Evolutionary conservation across 1,140 invertebrate species (phyloP), one percentile per base, ranked within the genome.

Genomic region (Centruroides sculpturatus): DNA sequence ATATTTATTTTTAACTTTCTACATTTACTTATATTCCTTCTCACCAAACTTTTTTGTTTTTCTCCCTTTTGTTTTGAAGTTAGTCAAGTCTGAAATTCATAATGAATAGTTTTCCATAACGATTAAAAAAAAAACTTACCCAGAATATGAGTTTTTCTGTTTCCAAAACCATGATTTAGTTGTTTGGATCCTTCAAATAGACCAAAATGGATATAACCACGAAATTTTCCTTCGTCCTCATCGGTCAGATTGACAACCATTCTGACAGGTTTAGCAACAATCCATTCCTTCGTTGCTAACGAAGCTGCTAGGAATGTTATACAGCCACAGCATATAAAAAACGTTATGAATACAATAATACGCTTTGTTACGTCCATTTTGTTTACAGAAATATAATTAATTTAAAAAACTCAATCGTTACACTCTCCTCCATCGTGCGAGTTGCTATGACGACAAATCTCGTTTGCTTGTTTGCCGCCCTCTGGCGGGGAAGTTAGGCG

Each of bases 211-310:
- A 94, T 81, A 65, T 78, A 3, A 86, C 89, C 55, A 83, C 83
- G 52, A 85, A 88, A 66, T 85, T 81, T 69, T 50, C 52, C 66
- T 63, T 60, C 50, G 47, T 61, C 66, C 50, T 54, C 61, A 49
- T 65, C 59, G 64, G 75, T 70, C 0, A 84, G 79, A 70, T 85
- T 64, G 47, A 54, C 57, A 9, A 56, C 62, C 0, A 79, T 77
- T 62, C 84, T 74, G 53, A 81, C 81, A 3, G 89, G 86, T 61
- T 77, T 79, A 0, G 89, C 86, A 46, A 83, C 82, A 3, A 91
- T 81, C 92, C 92, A 96, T 67, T 88, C 83, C 66, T 89, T 85
- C 0, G 90, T 94, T 0, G 86, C 88, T 59, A 95, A 74, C 35
- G 88, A 85, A 10, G 86, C 86, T 11, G 88, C 82, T 3, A 92